Base-by-base conservation (phyloP, 2,113 vertebrate species). In the Ellobius talpinus region DNA sequence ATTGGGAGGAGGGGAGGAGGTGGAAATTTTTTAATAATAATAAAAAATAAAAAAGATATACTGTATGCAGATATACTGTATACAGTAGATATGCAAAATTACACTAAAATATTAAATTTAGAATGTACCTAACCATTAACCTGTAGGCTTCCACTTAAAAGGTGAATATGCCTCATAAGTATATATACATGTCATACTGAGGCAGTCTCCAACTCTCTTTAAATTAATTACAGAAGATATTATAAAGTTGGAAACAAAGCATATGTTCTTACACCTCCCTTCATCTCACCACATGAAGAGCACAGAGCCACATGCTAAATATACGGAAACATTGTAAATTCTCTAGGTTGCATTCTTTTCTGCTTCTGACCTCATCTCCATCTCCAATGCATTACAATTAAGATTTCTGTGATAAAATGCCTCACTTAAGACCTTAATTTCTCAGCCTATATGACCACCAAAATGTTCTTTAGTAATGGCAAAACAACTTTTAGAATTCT, bases 341-440 rank as follows among this genome's bases (percentile, higher is more conserved):
- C 23, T 90, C 79, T 86, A 77, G 47, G 81, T 92, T n/a, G 89
- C 4, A 65, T 24, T 61, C 47, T 81, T 92, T 77, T 39, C 4
- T 81, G 72, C 74, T 55, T 90, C 19, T 82, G 63, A 76, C 12
- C 14, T 55, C n/a, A 65, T 26, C 23, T 14, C 26, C 5, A 58
- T 61, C 33, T 33, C 31, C n/a, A 78, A 19, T 90, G 31, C 17
- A 76, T 90, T 61, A 92, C 47, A 21, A 24, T 89, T 90, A 93
- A 95, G 47, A 89, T 88, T 90, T 68, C 85, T 92, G 63, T 87
- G 19, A 55, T 87, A 87, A 90, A 81, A 94, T 81, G 70, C 68
- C 24, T 63, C 36, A 70, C 19, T 29, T 89, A 81, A 81, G 45
- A 2, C 11, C 50, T 94, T 95, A 47, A 77, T 70, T 89, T 91